These are phyloP conservation scores for Microvelia longipes DNA, from an alignment of 1,140 invertebrate species.

Conservation along the genomic window DNA sequence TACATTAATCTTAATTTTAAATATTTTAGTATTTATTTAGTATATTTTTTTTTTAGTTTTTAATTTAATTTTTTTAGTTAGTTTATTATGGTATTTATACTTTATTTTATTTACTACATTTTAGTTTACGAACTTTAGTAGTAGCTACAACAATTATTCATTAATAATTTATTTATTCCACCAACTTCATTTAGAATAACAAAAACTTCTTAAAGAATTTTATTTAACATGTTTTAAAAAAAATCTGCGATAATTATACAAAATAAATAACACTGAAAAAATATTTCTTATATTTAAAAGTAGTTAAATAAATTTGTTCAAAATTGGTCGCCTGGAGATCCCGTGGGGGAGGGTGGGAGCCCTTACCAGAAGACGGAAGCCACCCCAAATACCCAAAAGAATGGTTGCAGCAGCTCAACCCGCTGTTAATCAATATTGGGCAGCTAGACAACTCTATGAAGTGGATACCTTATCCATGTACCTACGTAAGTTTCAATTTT, in stretches of 20 bases:
- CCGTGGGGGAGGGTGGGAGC: background rate
- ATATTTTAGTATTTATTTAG: background rate
- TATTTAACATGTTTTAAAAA: no score
- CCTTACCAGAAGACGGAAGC: background rate
- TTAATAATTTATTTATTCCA: background rate
- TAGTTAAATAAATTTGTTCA: background rate
- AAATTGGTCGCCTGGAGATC: background rate
- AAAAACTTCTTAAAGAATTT: background rate
- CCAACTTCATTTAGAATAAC: background rate
- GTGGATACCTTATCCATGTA: background rate
- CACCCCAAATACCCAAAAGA: background rate
- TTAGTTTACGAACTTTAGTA: background rate
- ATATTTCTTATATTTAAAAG: background rate
- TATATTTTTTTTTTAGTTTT: background rate
- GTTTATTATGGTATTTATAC: background rate
- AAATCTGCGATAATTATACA: no score
- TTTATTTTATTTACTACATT: background rate
- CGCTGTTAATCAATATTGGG: background rate
- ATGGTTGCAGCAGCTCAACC: background rate
- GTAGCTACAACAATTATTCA: background rate
- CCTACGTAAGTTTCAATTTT: background rate
- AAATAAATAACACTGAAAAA: no score
- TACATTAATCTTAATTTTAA: background rate
- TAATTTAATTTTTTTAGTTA: background rate
- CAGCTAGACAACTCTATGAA: background rate